Conservation (phyloP, 92 coral and sea anemone species). For the Bergia puertoricense region DNA sequence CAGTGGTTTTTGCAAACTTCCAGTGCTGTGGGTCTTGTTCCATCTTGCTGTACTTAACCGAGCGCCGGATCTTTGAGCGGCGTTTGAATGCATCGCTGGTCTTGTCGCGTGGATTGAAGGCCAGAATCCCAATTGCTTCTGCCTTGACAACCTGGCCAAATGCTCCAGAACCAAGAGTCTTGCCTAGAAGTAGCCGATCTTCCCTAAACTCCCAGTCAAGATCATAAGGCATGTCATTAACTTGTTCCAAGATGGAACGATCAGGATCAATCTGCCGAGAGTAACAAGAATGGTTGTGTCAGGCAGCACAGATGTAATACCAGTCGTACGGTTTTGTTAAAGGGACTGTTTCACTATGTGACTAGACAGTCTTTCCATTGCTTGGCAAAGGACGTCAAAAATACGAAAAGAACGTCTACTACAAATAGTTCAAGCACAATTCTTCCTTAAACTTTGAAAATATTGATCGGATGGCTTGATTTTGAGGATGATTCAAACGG, state of each 20-base stretch:
- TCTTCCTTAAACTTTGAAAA: too few species aligned
- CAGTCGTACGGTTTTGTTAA: not conserved
- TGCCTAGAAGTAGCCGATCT: slow-evolving; percentile 67
- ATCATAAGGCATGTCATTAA: slow-evolving; percentile 85
- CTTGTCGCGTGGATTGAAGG: slow-evolving; percentile 77
- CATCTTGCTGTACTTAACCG: slow-evolving; percentile 53
- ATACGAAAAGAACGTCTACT: too few species aligned
- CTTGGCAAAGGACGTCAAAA: too few species aligned
- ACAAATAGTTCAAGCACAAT: too few species aligned
- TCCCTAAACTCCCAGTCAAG: slow-evolving; percentile 95
- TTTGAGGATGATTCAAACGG: too few species aligned
- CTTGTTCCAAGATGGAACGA: slow-evolving; percentile 85
- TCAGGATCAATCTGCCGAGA: slow-evolving; percentile 77
- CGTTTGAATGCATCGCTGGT: slow-evolving; percentile 63
- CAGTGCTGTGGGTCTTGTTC: slow-evolving; percentile 57
- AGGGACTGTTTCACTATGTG: too few species aligned
- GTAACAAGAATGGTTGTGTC: not conserved
- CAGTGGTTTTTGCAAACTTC: slow-evolving; percentile 62
- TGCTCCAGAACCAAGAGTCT: slow-evolving; percentile 82
- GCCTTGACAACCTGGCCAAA: slow-evolving; percentile 91
- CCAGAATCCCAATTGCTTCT: slow-evolving; percentile 84
- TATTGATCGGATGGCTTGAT: too few species aligned
- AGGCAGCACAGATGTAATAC: not conserved
- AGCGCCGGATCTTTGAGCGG: slow-evolving; percentile 53
- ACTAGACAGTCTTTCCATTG: too few species aligned